These are phyloP conservation scores for Cynocephalus volans DNA, from an alignment of 2,113 vertebrate genomes.

Conservation along the genomic window DNA sequence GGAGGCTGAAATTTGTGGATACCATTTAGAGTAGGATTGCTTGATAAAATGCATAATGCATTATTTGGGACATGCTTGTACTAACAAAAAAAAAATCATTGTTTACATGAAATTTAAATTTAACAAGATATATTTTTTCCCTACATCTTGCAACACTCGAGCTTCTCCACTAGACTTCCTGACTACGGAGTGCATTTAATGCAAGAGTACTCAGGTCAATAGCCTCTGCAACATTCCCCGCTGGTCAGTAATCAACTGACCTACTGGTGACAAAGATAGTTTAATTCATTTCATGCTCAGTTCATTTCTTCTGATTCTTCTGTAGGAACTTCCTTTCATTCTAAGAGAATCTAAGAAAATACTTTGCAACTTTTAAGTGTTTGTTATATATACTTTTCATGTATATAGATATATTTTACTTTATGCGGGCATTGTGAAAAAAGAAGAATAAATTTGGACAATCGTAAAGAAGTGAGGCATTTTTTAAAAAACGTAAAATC, in stretches of 20 bases:
- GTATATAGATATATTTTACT: not conserved
- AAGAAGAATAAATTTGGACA: not conserved
- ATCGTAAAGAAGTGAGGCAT: not conserved
- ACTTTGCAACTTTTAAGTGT: not conserved
- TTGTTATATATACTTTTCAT: not conserved
- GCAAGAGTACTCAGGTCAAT: not conserved
- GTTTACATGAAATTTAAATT: not conserved
- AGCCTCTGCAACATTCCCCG: not conserved
- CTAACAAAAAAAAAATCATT: not conserved
- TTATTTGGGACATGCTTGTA: not conserved
- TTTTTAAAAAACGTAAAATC: not conserved
- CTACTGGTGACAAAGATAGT: not conserved
- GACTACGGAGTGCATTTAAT: not conserved
- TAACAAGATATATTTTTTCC: not conserved
- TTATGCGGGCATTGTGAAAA: not conserved
- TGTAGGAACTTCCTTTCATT: not conserved
- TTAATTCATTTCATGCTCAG: not conserved
- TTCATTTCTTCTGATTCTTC: not conserved
- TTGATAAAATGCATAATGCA: not conserved
- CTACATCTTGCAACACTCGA: not conserved
- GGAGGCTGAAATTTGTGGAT: not conserved
- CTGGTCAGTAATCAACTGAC: not conserved
- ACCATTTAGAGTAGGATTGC: not conserved
- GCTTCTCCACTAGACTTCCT: not conserved
- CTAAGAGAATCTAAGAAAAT: not conserved